Base-by-base conservation (phyloP, 2,797 vertebrate genomes). In the Sebastes dallii region DNA sequence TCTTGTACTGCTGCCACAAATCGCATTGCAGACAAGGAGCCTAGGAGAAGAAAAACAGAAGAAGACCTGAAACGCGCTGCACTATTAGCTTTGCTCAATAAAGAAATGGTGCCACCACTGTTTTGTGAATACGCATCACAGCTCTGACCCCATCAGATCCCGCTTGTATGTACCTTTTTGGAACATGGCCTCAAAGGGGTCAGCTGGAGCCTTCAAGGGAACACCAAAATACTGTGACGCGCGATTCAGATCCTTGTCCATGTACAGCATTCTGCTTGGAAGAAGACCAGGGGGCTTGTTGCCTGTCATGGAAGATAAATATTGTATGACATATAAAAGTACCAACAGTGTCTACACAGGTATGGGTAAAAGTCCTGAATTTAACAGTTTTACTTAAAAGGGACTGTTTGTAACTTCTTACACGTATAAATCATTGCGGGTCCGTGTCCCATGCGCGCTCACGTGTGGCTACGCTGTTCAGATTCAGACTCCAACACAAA, bases 1-100 rank as follows among this genome's bases (percentile, higher is more conserved):
- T 94, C 81, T 81, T 95, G 95, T 36, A 96, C 77, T 0, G 97
- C 97, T 0, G 96, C 94, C 88, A 99, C 83, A 80, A 99, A 98
- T 25, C 98, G 94, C 98, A 99, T 98, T 3, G 98, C 96, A 1
- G 82, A 7, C 74, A 99, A 75, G 27, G 86, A 95, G 62, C 95
- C 98, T 99, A 72, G 5, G 24, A 64, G 10, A 25, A 62, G 11
- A 34, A 61, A 50, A 52, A 61, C 3, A 64, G 7, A 29, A 9
- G 9, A 65, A 25, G 4, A 83, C 6, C 1, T 32, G 16, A 42
- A 65, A 65, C 8, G 20, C 2, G 2, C 4, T n/a, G 32, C 62
- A 25, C 34, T 14, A 54, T 34, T 42, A 54, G 20, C 8, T 54
- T 64, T 66, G 18, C n/a, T 52, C 4, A 27, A 14, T 27, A 12